Base-by-base conservation (phyloP, 2,113 vertebrate species). In the Pterocles burchelli region DNA sequence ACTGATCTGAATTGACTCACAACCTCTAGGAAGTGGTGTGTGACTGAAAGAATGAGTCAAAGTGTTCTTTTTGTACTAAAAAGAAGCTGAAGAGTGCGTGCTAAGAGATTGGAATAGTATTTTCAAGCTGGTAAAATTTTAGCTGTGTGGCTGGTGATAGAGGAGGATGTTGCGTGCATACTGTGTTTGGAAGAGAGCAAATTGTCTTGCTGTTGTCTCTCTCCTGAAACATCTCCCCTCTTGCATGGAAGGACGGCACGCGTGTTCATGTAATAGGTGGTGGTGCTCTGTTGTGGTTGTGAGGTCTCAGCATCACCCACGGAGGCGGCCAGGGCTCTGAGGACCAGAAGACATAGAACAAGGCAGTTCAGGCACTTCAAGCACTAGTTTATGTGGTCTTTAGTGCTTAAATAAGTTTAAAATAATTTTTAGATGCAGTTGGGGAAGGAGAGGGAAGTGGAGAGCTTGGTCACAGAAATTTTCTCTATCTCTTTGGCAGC, bases 1-100 rank as follows among this genome's bases (percentile, higher is more conserved):
- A 43, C 61, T 77, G 41, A 45, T 71, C 26, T 33, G 87, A 93
- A 93, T 22, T 90, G 85, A 72, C 79, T 93, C 79, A 93, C 38
- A 76, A 66, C 33, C 62, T 72, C 89, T 67, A 71, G 49, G 31
- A 94, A 92, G 22, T 68, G 66, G 13, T 6, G 13, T 75, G 77
- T 75, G 82, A 82, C 43, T 92, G 62, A 84, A 94, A 92, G 73
- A 78, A 84, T 94, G 85, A 96, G 79, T 96, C 93, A 95, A 86
- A 94, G 13, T 36, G 28, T 46, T 93, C 28, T 45, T 72, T 81
- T 81, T 71, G 43, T 75, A 72, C 34, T 73, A n/a, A 77, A 94
- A 92, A 41, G 41, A 73, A 24, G 6, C 28, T 54, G 65, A 92
- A 59, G 15, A 77, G 4, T 31, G 8, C 67, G 15, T 73, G 59